Evolutionary conservation across 2,797 vertebrate genomes (phyloP), one percentile per base, ranked within the genome.

Genomic region (Oreochromis mossambicus): DNA sequence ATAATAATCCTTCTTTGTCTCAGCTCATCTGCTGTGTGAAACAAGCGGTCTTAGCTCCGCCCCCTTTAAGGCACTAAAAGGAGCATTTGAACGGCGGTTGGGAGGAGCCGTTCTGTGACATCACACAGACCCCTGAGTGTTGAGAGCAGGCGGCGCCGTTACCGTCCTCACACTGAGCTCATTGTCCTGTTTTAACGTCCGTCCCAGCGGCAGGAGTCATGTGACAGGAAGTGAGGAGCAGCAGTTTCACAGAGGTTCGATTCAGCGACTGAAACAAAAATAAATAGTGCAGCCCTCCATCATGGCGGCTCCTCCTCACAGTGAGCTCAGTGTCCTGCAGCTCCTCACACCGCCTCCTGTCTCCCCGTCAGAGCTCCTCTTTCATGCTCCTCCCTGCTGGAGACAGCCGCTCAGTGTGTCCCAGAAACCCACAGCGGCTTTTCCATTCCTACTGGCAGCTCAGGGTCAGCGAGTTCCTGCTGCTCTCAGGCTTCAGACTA

Each of bases 171-270:
- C 58, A 63, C 32, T n/a, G 32, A 63, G 58, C 58, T 63, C 58
- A 0, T 36, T 63, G 58, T 36, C 32, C 32, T 63, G 32, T 63
- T 32, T 36, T 11, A 38, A 12, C 2, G 5, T 1, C 29, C 5
- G 0, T 34, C 32, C 0, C 32, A 38, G 66, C 6, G 1, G 66
- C 66, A 48, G 41, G 14, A 73, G 14, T 29, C 41, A 46, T 7
- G 21, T 46, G 24, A 48, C 66, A 48, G 66, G 66, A 73, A 73
- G 66, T 29, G 41, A 73, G 41, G 24, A 7, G 66, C 41, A 73
- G 41, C 41, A 17, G 41, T 11, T 48, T 50, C 24, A 73, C 68
- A 73, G 43, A 73, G 24, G 11, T 12, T 73, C 2, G 15, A 73
- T 73, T 73, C 68, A 73, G 15, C 0, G 6, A 73, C 43, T 48